Evolutionary conservation across 2,797 vertebrate genomes (phyloP).

Genomic region (Scarus forsteni): DNA sequence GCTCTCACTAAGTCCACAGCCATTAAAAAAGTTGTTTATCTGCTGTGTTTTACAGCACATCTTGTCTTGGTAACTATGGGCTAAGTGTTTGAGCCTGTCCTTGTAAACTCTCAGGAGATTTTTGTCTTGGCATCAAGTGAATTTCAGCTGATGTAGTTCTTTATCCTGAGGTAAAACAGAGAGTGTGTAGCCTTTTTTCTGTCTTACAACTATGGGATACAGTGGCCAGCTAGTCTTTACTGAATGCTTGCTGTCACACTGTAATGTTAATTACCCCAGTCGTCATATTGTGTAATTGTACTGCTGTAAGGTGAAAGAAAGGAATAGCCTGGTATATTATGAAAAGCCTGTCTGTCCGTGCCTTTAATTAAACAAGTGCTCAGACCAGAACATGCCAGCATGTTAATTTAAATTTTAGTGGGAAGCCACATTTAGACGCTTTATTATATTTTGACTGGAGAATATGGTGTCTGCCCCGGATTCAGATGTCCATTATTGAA

Average conservation of each 20-base stretch:
- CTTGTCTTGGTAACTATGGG: conserved; percentile 7
- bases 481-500: neutral
- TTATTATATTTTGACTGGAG: neutral
- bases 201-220: neutral
- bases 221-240: too few species aligned
- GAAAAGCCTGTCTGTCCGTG: neutral
- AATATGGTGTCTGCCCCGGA: neutral
- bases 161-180: conserved; percentile 6
- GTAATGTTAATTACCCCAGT: conserved; percentile 2
- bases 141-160: neutral
- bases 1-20: conserved; percentile 12
- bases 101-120: neutral
- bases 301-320: conserved; percentile 1
- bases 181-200: neutral
- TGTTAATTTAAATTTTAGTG: conserved; percentile 8
- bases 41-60: conserved; percentile 30
- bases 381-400: neutral
- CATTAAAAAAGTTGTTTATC: conserved; percentile 40
- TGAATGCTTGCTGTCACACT: too few species aligned
- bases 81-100: neutral
- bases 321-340: neutral
- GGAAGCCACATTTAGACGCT: neutral
- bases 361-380: neutral
- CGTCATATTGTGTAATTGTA: neutral
- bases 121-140: neutral